phyloP scores from a whole-genome alignment of 2,797 vertebrate genomes.

The Emydoidea blandingii region DNA sequence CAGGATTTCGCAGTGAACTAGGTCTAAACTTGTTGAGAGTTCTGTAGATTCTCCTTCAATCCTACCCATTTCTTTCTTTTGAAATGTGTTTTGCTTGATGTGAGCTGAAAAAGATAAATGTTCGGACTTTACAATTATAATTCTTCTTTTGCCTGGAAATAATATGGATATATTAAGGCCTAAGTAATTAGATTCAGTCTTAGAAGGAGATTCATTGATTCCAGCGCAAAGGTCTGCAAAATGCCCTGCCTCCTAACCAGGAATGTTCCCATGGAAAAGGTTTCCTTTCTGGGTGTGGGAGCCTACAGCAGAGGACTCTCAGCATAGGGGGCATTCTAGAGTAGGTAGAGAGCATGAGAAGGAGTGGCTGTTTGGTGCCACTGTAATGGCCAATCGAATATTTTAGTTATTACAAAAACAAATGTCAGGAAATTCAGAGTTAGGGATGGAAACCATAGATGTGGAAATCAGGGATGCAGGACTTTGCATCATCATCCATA shows the following conservation, averaged over 20 bases:
- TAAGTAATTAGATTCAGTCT: background rate
- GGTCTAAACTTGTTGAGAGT: background rate
- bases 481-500: background rate
- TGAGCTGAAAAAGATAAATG: background rate
- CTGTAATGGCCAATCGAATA: background rate
- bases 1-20: background rate
- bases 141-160: background rate
- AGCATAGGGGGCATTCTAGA: background rate
- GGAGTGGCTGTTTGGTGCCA: background rate
- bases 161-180: background rate
- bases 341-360: background rate
- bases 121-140: background rate
- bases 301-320: background rate
- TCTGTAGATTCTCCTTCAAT: background rate
- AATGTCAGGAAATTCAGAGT: background rate
- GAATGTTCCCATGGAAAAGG: background rate
- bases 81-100: background rate
- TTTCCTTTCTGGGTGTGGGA: background rate
- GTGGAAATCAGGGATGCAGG: background rate
- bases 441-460: background rate
- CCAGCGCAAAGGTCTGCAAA: background rate
- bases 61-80: background rate
- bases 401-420: background rate
- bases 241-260: accelerated
- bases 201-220: background rate